Base-by-base conservation (phyloP, 37 sponge, comb jelly and placozoan species). In the Haliclona indistincta region DNA sequence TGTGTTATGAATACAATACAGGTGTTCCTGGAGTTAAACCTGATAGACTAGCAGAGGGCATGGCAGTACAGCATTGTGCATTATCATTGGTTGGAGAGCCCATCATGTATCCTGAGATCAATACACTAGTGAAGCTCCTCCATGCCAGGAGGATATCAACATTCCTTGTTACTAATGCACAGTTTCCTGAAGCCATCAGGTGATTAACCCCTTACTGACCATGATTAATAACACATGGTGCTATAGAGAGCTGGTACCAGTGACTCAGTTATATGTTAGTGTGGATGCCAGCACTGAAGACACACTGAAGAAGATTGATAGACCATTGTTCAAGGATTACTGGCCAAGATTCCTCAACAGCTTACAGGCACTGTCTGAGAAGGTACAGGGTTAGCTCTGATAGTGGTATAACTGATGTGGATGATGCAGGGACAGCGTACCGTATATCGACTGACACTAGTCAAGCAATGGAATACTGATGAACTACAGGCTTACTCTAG, bases 31-130 rank as follows among this genome's bases (percentile, higher is more conserved):
- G 96, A 23, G 96, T 96, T 54, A 79, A 83, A 73, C 64, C 83
- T 29, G 93, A 93, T 56, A 73, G 87, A n/a, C 56, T 93, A 43
- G 77, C 81, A 19, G 96, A 96, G 56, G 96, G 88, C n/a, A 92
- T 83, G 93, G 64, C 75, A 22, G 86, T 80, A 25, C 40, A 89
- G 78, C 96, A 96, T 81, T 96, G 96, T 75, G 96, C 96, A 47
- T 85, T 96, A 39, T 96, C 96, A 3, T 80, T 96, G n/a, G 96
- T 96, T 20, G 96, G 96, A 26, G 96, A 96, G 39, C 96, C 96
- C 38, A 96, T 96, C 73, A 96, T 96, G 96, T 96, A 96, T 71
- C 96, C 96, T 2, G 83, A 90, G 77, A 96, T 96, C 63, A 96
- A 96, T 67, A 74, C 63, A 5, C 81, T 93, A 0, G 60, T 86